Base-by-base conservation (phyloP, 1,140 invertebrate genomes). In the Musca domestica region DNA sequence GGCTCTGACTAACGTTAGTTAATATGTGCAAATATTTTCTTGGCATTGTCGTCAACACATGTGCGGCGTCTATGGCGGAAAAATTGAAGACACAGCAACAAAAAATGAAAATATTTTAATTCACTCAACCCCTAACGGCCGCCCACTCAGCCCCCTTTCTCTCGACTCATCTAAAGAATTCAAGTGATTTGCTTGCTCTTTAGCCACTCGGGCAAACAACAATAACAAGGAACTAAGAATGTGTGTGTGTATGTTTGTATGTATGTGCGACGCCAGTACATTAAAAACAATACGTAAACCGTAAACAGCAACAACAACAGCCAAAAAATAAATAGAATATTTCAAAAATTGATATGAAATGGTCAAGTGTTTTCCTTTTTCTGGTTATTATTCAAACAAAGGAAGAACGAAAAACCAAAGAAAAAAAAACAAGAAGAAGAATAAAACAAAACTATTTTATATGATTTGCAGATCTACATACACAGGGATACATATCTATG, bases 91-190 rank as follows among this genome's bases (percentile, higher is more conserved):
- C 34, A 41, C 5, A 41, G 2, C 34, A 41, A 41, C 4, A 41
- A 41, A 41, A 61, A 34, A 25, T 10, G 56, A 61, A 61, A 61
- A 61, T 61, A 61, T 61, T 61, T 61, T 61, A 61, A 61, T 61
- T 61, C 56, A 41, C 15, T 10, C n/a, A 34, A 20, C 34, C 4
- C 51, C 23, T n/a, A n/a, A 41, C 34, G 10, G 5, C 6, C 34
- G n/a, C n/a, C n/a, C n/a, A n/a, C n/a, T n/a, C n/a, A 4, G 34
- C 34, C 34, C 34, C 34, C 34, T 12, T 2, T 5, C 10, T 2
- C 10, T 41, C n/a, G n/a, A 12, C 5, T 2, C 34, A 41, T 41
- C 34, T 12, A 41, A n/a, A 41, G 10, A 41, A 41, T 41, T 41
- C 34, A 41, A 41, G 34, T 41, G 34, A 41, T 41, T 10, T 41